These are phyloP conservation scores for Plebejus melissa DNA, from an alignment of 2,888 invertebrate species.

Conservation along the genomic window DNA sequence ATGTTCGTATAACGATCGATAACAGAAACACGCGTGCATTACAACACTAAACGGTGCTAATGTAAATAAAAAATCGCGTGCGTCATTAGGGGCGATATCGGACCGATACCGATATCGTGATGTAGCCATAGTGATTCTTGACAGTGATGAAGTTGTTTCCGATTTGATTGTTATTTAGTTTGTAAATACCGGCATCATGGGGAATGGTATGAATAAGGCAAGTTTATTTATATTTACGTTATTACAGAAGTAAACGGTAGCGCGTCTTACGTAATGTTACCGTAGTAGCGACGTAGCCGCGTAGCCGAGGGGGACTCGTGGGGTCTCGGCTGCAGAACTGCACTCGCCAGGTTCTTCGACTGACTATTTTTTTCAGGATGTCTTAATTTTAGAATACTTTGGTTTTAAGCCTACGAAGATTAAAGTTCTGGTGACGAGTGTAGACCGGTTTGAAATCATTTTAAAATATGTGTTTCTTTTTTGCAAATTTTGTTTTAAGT, in stretches of 20 bases:
- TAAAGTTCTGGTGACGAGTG: too few species aligned
- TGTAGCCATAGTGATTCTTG: conserved; percentile 76
- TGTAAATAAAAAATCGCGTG: conserved; percentile 32
- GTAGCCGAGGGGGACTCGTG: conserved; percentile 32
- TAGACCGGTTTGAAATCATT: too few species aligned
- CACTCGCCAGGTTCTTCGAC: neutral
- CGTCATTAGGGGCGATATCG: conserved; percentile 40
- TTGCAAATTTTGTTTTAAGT: too few species aligned
- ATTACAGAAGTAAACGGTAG: neutral
- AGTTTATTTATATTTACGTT: conserved; percentile 42
- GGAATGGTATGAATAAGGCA: conserved; percentile 96
- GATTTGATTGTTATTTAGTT: conserved; percentile 15
- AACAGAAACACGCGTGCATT: conserved; percentile 40
- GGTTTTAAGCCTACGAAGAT: too few species aligned
- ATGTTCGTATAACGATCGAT: conserved; percentile 40
- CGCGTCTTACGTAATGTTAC: conserved; percentile 45
- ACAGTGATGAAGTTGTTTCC: conserved; percentile 50
- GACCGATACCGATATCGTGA: conserved; percentile 53
- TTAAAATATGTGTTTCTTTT: too few species aligned
- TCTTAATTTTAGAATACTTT: too few species aligned
- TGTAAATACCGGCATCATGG: conserved; percentile 73
- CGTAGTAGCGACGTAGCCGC: conserved; percentile 32
- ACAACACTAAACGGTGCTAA: conserved; percentile 32
- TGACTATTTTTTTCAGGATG: neutral
- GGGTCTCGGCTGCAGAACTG: conserved; percentile 25